Conservation (phyloP, 2,113 vertebrate genomes). For the Physeter macrocephalus region DNA sequence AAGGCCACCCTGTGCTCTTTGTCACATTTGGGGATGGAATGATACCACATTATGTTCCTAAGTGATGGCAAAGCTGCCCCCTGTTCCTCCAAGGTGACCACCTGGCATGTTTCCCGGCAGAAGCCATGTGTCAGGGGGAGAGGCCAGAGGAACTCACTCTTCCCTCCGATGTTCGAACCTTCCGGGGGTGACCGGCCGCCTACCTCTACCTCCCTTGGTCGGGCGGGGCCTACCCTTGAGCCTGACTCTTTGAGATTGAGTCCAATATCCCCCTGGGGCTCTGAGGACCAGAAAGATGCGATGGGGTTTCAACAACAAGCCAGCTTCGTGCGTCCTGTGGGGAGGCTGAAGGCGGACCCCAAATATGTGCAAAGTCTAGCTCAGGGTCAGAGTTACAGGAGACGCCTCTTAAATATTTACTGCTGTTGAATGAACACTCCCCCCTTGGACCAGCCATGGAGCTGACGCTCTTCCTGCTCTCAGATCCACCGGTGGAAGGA, state of each 20-base stretch:
- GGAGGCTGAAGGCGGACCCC: background rate
- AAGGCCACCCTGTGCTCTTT: background rate
- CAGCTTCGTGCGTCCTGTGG: background rate
- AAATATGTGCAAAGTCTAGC: background rate
- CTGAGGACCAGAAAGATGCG: background rate
- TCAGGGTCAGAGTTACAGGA: background rate
- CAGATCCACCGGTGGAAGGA: background rate
- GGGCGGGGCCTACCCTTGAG: background rate
- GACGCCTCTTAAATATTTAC: fast-evolving
- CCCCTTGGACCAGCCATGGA: fast-evolving
- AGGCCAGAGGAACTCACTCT: background rate
- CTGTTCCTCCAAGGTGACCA: background rate
- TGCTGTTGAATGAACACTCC: fast-evolving
- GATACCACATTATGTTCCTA: background rate
- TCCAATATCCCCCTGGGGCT: background rate
- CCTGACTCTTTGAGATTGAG: background rate
- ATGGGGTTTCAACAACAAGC: fast-evolving
- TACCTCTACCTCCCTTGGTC: background rate
- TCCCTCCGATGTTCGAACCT: background rate
- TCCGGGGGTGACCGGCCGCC: too few relatives aligned
- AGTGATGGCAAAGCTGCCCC: background rate
- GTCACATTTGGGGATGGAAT: background rate
- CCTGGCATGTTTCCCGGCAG: fast-evolving
- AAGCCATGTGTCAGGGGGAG: background rate
- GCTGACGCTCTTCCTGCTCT: fast-evolving